Percentiles rank a stretch among this genome's conserved stretches.
phyloP scores from a whole-genome alignment of 2,113 vertebrate species.

The Lanius ludovicianus region DNA sequence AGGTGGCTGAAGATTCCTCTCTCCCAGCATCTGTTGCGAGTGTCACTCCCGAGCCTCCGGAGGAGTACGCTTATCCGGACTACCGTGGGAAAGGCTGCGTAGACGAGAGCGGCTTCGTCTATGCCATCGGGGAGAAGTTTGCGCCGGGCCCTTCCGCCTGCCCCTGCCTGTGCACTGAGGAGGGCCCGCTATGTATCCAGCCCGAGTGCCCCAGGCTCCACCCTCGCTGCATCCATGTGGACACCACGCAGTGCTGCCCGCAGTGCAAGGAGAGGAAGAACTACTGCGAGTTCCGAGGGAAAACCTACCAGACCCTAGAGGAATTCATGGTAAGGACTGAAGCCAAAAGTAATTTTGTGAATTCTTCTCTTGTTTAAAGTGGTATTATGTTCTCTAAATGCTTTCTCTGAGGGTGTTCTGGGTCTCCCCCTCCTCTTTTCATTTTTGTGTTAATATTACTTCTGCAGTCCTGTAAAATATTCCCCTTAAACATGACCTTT shows the following conservation, averaged over 20 bases:
- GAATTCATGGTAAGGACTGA: conserved; percentile 93
- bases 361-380: neutral
- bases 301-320: conserved; percentile 89
- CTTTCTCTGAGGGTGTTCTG: neutral
- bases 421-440: neutral
- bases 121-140: conserved; percentile 94
- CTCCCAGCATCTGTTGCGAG: conserved; percentile 76
- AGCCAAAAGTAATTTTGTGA: neutral
- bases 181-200: conserved; percentile 92
- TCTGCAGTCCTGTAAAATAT: neutral
- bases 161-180: conserved; percentile 97
- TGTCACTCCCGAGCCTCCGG: conserved; percentile 80
- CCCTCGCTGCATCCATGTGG: conserved; percentile 92
- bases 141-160: conserved; percentile 93
- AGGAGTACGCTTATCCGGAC: conserved; percentile 95
- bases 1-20: conserved; percentile 76
- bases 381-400: neutral
- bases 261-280: conserved; percentile 95
- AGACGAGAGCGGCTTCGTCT: conserved; percentile 97
- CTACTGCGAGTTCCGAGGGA: conserved; percentile 95
- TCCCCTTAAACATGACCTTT: neutral
- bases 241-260: conserved; percentile 96
- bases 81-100: conserved; percentile 98
- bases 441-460: neutral
- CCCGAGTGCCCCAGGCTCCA: conserved; percentile 95